phyloP scores from a whole-genome alignment of 1,140 invertebrate species.

The Calycopis cecrops region DNA sequence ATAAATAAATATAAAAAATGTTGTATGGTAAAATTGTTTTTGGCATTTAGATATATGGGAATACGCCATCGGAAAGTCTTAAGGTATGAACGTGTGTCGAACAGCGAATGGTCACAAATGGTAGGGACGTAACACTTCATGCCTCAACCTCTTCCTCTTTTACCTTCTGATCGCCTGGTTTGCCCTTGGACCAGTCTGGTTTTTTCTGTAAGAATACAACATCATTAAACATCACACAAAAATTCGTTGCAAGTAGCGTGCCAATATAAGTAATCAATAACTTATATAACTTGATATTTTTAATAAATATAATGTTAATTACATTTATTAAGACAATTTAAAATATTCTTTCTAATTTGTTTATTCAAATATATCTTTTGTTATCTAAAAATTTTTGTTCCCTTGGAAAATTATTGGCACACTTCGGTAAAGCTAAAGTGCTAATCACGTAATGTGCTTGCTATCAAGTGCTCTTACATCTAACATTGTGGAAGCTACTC shows the following conservation, averaged over 20 bases:
- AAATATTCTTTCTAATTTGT: too few species aligned
- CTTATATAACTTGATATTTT: too few species aligned
- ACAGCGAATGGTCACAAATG: constrained; percentile 45
- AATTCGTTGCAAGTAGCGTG: too few species aligned
- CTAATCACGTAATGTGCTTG: neutral
- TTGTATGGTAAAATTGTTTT: constrained; percentile 46
- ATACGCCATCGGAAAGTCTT: constrained; percentile 21
- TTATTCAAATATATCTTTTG: too few species aligned
- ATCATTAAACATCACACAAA: constrained; percentile 25
- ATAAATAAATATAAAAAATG: constrained; percentile 66
- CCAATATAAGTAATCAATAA: too few species aligned
- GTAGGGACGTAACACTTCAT: constrained; percentile 75
- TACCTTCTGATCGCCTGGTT: constrained; percentile 90
- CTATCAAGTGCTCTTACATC: neutral
- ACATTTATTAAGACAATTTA: too few species aligned
- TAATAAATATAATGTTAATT: too few species aligned
- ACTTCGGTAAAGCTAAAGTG: too few species aligned
- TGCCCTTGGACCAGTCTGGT: constrained; percentile 93
- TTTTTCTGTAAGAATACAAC: constrained; percentile 83
- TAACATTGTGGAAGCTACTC: constrained; percentile 2
- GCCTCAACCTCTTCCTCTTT: constrained; percentile 89
- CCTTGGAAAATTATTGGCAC: too few species aligned
- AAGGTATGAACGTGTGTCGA: constrained; percentile 25
- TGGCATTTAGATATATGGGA: constrained; percentile 39
- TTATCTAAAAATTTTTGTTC: too few species aligned